Conservation (phyloP, 2,888 invertebrate species). For the Epinotia nisella region DNA sequence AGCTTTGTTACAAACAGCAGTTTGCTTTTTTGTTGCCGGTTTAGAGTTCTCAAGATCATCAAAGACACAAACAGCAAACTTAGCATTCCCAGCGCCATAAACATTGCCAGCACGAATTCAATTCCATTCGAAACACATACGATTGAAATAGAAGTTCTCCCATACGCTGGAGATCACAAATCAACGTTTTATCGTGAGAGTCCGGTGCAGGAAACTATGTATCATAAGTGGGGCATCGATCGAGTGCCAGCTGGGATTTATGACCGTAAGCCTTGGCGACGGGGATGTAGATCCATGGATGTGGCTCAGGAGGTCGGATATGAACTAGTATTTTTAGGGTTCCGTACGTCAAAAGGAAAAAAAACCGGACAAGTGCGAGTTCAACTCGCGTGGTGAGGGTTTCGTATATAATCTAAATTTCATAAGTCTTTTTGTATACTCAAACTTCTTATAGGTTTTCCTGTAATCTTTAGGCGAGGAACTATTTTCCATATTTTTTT, state of each 20-base stretch:
- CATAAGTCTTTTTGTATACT: no score
- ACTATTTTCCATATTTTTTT: no score
- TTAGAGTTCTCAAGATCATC: background rate
- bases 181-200: slow-evolving; percentile 67
- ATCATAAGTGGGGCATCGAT: slow-evolving; percentile 74
- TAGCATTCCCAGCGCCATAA: slow-evolving; percentile 12
- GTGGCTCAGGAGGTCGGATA: slow-evolving; percentile 23
- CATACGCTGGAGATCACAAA: slow-evolving; percentile 60
- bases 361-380: no score
- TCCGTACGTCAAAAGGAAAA: no score
- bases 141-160: slow-evolving; percentile 44
- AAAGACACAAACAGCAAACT: background rate
- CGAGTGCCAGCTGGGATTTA: slow-evolving; percentile 69
- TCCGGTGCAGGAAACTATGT: slow-evolving; percentile 70
- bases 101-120: slow-evolving; percentile 42
- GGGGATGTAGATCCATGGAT: slow-evolving; percentile 50
- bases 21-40: no score
- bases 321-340: background rate
- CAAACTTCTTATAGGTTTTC: no score
- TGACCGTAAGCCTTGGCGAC: slow-evolving; percentile 52
- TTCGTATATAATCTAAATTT: no score
- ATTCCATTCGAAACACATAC: slow-evolving; percentile 46
- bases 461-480: no score
- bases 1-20: no score
- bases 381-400: no score